Conservation (phyloP, 2,888 invertebrate species). For the Idaea dimidiata region DNA sequence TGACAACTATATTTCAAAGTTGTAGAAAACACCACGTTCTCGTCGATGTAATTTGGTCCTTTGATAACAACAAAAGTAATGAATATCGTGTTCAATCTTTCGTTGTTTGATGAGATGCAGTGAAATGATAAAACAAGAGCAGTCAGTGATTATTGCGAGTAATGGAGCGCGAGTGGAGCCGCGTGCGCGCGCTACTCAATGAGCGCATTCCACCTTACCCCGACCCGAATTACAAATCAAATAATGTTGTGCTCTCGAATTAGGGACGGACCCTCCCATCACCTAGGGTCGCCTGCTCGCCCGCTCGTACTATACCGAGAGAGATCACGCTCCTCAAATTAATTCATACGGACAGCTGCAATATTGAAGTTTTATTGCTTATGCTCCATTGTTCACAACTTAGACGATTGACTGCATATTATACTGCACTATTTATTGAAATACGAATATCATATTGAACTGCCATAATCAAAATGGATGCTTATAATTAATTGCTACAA, state of each 20-base stretch:
- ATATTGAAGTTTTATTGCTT: slow-evolving; percentile 21
- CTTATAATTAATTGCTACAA: not conserved
- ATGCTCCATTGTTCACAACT: slow-evolving; percentile 10
- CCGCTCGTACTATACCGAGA: not conserved
- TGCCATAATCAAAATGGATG: not conserved
- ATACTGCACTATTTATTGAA: not conserved
- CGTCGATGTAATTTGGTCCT: no score
- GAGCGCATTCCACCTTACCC: slow-evolving; percentile 66
- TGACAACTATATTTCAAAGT: no score
- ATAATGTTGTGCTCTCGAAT: slow-evolving; percentile 74
- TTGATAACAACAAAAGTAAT: not conserved
- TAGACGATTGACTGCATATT: not conserved
- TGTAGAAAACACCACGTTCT: no score
- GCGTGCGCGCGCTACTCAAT: slow-evolving; percentile 56
- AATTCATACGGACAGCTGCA: slow-evolving; percentile 35
- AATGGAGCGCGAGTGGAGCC: slow-evolving; percentile 14
- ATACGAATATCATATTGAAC: not conserved
- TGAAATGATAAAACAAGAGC: slow-evolving; percentile 13
- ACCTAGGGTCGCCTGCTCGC: slow-evolving; percentile 6
- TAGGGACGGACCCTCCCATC: slow-evolving; percentile 32
- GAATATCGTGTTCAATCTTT: not conserved
- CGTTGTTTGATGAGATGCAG: slow-evolving; percentile 3
- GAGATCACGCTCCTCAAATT: slow-evolving; percentile 11
- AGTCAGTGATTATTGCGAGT: not conserved
- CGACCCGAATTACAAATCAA: slow-evolving; percentile 76